Evolutionary conservation across 2,113 vertebrate genomes (phyloP).

Genomic region (Pseudolaguvia tuberculata): DNA sequence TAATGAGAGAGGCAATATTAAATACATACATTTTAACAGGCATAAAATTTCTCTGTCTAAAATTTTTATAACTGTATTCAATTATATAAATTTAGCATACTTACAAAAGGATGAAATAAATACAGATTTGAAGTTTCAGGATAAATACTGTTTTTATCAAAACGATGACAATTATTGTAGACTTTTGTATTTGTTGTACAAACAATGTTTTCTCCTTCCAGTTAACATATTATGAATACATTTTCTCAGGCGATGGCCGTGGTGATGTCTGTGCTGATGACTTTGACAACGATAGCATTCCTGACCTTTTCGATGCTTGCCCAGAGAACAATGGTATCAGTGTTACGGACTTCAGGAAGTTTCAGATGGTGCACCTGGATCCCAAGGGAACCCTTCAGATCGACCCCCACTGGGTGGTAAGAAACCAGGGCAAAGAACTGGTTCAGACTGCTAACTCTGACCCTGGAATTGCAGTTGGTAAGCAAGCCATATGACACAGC

Average conservation of each 20-base stretch:
- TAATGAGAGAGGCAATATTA: slow-evolving; percentile 33
- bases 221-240: not conserved
- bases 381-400: slow-evolving; percentile 94
- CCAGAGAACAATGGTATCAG: slow-evolving; percentile 86
- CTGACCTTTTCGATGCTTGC: slow-evolving; percentile 85
- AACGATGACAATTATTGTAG: not conserved
- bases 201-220: not conserved
- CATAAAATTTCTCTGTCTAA: slow-evolving; percentile 19
- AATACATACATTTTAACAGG: slow-evolving; percentile 31
- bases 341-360: slow-evolving; percentile 90
- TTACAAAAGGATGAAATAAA: not conserved
- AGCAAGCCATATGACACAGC: slow-evolving; percentile 41
- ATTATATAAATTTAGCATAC: not conserved
- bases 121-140: not conserved
- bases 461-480: slow-evolving; percentile 94
- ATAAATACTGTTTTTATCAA: not conserved
- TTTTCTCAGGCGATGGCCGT: slow-evolving; percentile 77
- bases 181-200: slow-evolving; percentile 1
- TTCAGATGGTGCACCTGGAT: slow-evolving; percentile 91
- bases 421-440: slow-evolving; percentile 90
- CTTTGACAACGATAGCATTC: slow-evolving; percentile 91
- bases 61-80: slow-evolving; percentile 16
- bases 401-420: slow-evolving; percentile 92
- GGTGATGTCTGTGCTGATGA: slow-evolving; percentile 92
- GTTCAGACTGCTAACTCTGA: slow-evolving; percentile 94